Evolutionary conservation across 1,140 invertebrate genomes (phyloP).

Genomic region (Pectinophora gossypiella): DNA sequence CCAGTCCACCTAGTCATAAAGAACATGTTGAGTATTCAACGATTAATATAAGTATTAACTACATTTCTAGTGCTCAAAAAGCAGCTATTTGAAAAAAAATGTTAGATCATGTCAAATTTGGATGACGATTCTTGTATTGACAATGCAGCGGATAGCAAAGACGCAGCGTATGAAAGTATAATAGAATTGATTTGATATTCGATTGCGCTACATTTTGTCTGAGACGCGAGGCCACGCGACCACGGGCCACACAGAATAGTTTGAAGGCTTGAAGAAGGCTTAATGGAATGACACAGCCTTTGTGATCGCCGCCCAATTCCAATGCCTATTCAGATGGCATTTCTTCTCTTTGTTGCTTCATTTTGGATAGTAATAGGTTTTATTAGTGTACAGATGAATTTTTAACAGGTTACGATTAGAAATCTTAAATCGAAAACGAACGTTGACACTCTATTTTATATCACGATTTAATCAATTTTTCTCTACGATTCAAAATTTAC

Average conservation of each 20-base stretch:
- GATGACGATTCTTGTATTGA: not conserved
- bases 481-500: not conserved
- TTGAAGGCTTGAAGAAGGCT: slow-evolving; percentile 67
- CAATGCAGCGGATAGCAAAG: not conserved
- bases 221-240: slow-evolving; percentile 53
- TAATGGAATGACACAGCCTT: slow-evolving; percentile 72
- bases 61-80: too few species aligned
- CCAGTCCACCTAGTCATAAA: too few species aligned
- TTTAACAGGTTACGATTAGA: slow-evolving; percentile 47
- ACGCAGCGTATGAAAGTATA: slow-evolving; percentile 40
- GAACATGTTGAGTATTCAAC: too few species aligned
- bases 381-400: slow-evolving; percentile 68
- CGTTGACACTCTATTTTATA: not conserved
- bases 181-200: slow-evolving; percentile 67
- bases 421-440: slow-evolving; percentile 29
- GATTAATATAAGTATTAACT: too few species aligned
- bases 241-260: slow-evolving; percentile 64
- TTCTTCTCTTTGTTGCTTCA: slow-evolving; percentile 71
- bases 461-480: not conserved
- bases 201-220: slow-evolving; percentile 47
- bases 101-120: not conserved
- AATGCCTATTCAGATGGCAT: slow-evolving; percentile 73
- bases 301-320: slow-evolving; percentile 71
- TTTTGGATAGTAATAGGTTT: slow-evolving; percentile 71
- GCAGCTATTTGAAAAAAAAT: too few species aligned